A percentile compares a stretch with the other conserved stretches of the same genome.
These are phyloP conservation scores for Nettapus auritus DNA, from an alignment of 2,113 vertebrate genomes.

Conservation along the genomic window DNA sequence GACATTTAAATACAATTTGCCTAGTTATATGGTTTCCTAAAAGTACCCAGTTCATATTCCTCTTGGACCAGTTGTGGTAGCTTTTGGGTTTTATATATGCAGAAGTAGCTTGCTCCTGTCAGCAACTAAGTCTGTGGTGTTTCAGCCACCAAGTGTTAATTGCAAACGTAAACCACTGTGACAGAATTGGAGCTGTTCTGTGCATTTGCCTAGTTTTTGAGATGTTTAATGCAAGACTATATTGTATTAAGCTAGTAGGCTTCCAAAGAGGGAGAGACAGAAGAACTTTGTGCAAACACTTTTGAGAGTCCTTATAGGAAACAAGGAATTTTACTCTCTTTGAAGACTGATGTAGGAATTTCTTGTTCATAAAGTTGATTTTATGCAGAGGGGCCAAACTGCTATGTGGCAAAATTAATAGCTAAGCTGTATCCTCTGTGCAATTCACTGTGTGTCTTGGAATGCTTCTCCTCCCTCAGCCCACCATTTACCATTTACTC, in stretches of 20 bases:
- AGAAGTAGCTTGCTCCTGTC: neutral
- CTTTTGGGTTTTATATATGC: fast-evolving
- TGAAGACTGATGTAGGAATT: neutral
- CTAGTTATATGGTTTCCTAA: neutral
- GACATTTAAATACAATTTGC: neutral
- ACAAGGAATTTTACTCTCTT: neutral
- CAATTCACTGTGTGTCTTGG: neutral
- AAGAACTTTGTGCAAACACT: neutral
- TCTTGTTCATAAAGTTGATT: neutral
- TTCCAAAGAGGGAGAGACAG: neutral
- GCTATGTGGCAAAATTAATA: neutral
- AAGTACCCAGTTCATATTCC: neutral
- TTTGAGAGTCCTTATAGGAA: neutral
- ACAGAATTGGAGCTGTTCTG: neutral
- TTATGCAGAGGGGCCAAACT: neutral
- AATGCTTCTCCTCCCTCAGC: neutral
- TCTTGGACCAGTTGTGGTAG: neutral
- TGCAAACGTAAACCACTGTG: neutral
- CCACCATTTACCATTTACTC: too few relatives aligned
- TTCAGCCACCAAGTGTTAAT: neutral
- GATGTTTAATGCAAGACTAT: neutral
- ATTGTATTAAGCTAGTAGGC: neutral
- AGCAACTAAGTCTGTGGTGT: neutral
- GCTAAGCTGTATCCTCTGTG: neutral
- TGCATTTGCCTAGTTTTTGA: neutral